Percentiles rank a stretch among this genome's conserved stretches.
phyloP scores from a whole-genome alignment of 1,140 invertebrate genomes.

The Gonioctena quinquepunctata region DNA sequence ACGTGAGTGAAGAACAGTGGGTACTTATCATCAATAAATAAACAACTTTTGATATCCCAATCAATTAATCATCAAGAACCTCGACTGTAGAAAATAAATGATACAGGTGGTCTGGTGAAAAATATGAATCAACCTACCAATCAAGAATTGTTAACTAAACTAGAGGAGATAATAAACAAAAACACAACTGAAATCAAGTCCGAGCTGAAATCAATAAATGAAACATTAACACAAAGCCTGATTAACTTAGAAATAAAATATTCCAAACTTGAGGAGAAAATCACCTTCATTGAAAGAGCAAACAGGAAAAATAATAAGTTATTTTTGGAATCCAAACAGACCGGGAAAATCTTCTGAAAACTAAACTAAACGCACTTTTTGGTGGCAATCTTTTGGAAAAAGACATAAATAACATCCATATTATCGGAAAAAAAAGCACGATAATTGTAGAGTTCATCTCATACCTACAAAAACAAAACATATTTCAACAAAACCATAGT shows the following conservation, averaged over 20 bases:
- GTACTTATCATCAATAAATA: no score
- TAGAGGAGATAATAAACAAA: neutral
- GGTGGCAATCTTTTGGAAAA: neutral
- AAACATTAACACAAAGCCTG: neutral
- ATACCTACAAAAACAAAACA: neutral
- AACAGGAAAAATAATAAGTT: neutral
- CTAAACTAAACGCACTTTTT: neutral
- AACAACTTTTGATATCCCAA: no score
- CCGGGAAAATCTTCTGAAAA: neutral
- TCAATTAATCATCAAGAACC: no score
- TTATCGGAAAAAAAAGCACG: neutral
- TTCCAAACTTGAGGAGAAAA: neutral
- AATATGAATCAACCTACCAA: neutral
- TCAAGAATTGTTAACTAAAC: neutral
- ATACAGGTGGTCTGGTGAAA: neutral
- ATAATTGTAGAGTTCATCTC: neutral
- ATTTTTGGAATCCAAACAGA: neutral
- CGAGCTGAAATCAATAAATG: neutral
- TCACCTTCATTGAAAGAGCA: neutral
- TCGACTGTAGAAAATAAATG: no score
- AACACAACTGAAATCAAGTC: neutral
- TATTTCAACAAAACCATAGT: neutral
- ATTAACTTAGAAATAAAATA: neutral
- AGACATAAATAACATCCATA: neutral
- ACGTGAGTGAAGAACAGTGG: no score